phyloP scores from a whole-genome alignment of 2,888 invertebrate genomes.

The Drosophila cracens region DNA sequence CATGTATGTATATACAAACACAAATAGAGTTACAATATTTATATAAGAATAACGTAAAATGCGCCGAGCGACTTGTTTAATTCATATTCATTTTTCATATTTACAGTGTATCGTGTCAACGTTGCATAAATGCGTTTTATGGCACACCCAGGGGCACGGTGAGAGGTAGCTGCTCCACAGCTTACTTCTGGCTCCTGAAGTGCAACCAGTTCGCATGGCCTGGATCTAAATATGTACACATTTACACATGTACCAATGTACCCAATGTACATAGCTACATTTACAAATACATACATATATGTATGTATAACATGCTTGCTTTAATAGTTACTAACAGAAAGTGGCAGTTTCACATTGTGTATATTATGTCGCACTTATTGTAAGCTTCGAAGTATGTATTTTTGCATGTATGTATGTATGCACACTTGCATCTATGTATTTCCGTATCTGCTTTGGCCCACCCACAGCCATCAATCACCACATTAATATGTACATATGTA shows the following conservation, averaged over 20 bases:
- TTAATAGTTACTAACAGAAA: constrained; percentile 38
- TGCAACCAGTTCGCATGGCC: constrained; percentile 3
- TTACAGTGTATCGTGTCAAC: constrained; percentile 42
- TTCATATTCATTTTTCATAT: constrained; percentile 25
- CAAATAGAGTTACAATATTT: constrained; percentile 73
- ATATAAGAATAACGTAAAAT: constrained; percentile 57
- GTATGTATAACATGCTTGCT: constrained; percentile 19
- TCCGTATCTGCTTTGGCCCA: not conserved
- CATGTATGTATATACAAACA: constrained; percentile 31
- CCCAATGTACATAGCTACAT: constrained; percentile 10
- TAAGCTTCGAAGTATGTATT: not conserved
- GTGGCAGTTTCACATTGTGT: constrained; percentile 52
- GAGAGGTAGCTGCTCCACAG: constrained; percentile 8
- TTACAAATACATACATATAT: constrained; percentile 7
- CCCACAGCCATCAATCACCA: not conserved
- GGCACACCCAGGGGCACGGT: constrained; percentile 1
- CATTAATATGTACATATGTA: not conserved
- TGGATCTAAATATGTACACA: constrained; percentile 1
- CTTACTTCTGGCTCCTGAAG: not conserved
- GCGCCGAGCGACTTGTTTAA: constrained; percentile 12
- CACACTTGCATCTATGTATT: not conserved
- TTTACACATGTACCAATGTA: constrained; percentile 5
- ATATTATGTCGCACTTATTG: constrained; percentile 10
- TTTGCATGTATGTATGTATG: not conserved
- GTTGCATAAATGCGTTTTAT: constrained; percentile 26